Evolutionary conservation across 2,113 vertebrate species (phyloP).

Genomic region (Thryonomys swinderianus): DNA sequence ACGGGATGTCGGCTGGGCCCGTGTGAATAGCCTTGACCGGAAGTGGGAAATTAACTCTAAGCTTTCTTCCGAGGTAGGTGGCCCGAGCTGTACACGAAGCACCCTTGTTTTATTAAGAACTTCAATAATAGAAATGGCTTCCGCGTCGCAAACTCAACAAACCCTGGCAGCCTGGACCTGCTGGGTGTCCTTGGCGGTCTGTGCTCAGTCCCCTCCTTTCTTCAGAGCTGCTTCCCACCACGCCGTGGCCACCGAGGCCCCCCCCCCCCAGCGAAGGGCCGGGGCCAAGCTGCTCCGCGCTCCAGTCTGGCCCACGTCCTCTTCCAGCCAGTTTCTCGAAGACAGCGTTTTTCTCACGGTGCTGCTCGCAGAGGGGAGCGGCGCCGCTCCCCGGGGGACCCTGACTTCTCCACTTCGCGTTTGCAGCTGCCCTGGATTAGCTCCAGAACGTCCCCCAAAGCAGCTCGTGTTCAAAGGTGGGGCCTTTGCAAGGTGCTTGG

Average conservation of each 20-base stretch:
- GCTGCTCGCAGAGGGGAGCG: not conserved
- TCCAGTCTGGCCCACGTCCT: no score
- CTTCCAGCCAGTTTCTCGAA: not conserved
- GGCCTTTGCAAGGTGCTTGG: not conserved
- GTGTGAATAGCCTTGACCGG: not conserved
- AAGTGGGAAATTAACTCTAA: not conserved
- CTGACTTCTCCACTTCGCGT: not conserved
- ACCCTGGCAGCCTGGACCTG: not conserved
- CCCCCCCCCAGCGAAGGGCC: not conserved
- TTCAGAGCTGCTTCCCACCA: not conserved
- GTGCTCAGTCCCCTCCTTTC: no score
- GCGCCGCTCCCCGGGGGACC: not conserved
- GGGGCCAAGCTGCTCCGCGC: not conserved
- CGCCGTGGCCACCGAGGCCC: not conserved
- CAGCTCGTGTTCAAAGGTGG: not conserved
- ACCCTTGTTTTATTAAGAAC: not conserved
- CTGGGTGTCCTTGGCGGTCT: not conserved
- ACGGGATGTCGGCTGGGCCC: not conserved
- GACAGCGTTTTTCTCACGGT: not conserved
- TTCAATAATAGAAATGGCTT: not conserved
- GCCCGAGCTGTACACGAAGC: not conserved
- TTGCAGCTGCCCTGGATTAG: not conserved
- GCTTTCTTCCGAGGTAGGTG: no score
- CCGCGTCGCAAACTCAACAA: not conserved
- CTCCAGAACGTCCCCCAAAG: not conserved